Evolutionary conservation across 35 echinoderm and acorn worm species (phyloP), one percentile per base, ranked within the genome.

Genomic region (Apostichopus californicus): DNA sequence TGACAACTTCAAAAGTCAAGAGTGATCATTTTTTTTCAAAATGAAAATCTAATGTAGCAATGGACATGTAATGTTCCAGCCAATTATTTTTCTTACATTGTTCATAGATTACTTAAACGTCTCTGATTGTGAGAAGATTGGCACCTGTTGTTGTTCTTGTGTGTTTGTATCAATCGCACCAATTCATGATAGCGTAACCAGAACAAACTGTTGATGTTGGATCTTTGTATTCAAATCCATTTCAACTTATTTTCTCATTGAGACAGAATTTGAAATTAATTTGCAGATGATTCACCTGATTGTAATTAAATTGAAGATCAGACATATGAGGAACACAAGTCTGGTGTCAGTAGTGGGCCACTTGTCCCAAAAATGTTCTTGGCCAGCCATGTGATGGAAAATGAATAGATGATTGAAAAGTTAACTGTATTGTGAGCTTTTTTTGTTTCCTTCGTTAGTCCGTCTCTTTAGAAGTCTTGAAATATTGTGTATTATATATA

Each of bases 371-470:
- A 89, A 89, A 68, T 89, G 86, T 89, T 89, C 61, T 89, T 73
- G 68, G 72, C 86, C 64, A 52, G 86, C 86, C 86, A 89, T 89
- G 61, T 73, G 86, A 89, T 85, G 81, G 55, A 85, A 64, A 89
- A 89, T 68, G 60, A 89, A 89, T 65, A 88, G 57, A 88, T 72
- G 14, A 72, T 87, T 72, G 86, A 55, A 89, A 68, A 89, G 63
- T 72, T 65, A 26, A 64, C 17, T 22, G 14, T n/a, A 61, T 12
- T 61, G 58, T 61, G 58, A 46, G 34, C 34, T 46, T 46, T 46
- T 25, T 46, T 46, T 46, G 34, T 46, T 46, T 46, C 34, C 0
- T 46, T 46, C 3, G 34, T 46, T 46, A 46, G 34, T 46, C 34
- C 34, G 34, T 46, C 34, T 46, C 34, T 46, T 46, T 46, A 46